Evolutionary conservation across 2,113 vertebrate species (phyloP).

Genomic region (Cinclus cinclus): DNA sequence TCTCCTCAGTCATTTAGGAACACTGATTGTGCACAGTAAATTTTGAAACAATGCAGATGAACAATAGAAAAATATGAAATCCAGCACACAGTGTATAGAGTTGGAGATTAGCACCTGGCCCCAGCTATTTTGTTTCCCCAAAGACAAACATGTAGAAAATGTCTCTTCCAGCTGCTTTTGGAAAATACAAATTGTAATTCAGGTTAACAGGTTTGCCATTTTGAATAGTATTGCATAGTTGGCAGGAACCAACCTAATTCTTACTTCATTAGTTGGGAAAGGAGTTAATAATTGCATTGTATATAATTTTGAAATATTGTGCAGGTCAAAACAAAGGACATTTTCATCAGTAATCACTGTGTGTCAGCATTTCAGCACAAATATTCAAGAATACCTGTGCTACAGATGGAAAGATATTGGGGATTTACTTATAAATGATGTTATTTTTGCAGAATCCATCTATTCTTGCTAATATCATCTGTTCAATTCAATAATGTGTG

Average conservation of each 20-base stretch:
- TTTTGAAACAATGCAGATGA: background rate
- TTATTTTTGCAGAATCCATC: background rate
- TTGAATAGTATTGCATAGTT: background rate
- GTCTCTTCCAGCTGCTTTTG: background rate
- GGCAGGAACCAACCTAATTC: background rate
- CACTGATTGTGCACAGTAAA: background rate
- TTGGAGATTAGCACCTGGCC: background rate
- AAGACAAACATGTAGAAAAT: background rate
- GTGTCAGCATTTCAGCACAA: background rate
- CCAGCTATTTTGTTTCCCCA: background rate
- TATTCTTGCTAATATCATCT: background rate
- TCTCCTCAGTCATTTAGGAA: background rate
- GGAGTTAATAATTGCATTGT: background rate
- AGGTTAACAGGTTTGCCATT: background rate
- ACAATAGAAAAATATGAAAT: background rate
- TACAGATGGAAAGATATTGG: background rate
- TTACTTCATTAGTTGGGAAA: background rate
- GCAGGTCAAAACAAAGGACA: background rate
- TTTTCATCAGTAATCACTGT: background rate
- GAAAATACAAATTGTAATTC: background rate
- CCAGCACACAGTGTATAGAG: background rate
- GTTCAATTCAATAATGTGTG: background rate
- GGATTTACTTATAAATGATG: background rate
- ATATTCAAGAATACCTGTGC: background rate
- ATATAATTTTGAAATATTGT: background rate